These are phyloP conservation scores for Platorchestia sp. DNA, from an alignment of 1,140 invertebrate species.

Conservation along the genomic window DNA sequence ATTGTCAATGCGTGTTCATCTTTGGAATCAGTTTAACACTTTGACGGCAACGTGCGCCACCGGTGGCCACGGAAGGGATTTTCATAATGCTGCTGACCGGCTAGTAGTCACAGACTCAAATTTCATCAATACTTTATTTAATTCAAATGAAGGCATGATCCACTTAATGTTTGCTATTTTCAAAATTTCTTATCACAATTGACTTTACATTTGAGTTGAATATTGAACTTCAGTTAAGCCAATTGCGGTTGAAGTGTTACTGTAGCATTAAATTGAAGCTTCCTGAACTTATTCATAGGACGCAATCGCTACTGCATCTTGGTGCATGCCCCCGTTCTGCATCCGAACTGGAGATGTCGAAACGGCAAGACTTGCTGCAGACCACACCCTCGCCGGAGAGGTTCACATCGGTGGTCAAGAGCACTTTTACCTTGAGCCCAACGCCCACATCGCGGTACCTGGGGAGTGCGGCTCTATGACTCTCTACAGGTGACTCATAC, in stretches of 20 bases:
- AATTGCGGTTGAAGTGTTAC: not conserved
- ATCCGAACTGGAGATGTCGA: slow-evolving; percentile 66
- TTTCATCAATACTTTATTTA: no score
- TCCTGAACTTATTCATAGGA: not conserved
- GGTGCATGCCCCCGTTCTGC: not conserved
- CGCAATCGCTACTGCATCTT: not conserved
- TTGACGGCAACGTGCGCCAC: no score
- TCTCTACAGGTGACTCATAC: slow-evolving; percentile 78
- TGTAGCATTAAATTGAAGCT: not conserved
- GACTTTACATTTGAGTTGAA: no score
- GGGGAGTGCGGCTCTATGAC: slow-evolving; percentile 89
- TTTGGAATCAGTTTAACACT: no score
- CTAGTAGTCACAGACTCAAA: no score
- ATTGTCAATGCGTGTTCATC: not conserved
- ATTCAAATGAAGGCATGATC: no score
- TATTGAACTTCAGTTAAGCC: no score
- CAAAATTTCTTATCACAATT: no score
- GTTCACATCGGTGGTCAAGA: slow-evolving; percentile 91
- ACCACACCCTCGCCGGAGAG: slow-evolving; percentile 80
- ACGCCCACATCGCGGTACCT: slow-evolving; percentile 81
- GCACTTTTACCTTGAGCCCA: slow-evolving; percentile 96
- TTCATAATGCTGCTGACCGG: no score
- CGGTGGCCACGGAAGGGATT: no score
- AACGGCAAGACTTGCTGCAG: slow-evolving; percentile 70
- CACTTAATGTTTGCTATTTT: no score